Conservation (phyloP, 1,140 invertebrate genomes). For the Papilio dardanus region DNA sequence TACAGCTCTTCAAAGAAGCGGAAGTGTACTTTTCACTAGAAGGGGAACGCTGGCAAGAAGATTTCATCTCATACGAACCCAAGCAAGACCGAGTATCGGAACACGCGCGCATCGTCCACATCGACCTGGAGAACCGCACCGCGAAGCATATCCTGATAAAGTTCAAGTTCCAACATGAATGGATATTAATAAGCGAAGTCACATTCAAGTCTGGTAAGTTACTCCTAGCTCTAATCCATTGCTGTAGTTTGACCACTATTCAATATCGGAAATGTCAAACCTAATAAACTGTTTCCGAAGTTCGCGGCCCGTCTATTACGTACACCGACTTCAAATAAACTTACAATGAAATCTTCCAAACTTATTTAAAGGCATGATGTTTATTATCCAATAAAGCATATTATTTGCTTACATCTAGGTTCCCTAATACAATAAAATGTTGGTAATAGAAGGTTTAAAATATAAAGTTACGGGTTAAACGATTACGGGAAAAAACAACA, state of each 20-base stretch:
- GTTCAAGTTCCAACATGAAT: conserved; percentile 91
- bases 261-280: neutral
- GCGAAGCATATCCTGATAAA: conserved; percentile 90
- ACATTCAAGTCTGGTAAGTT: conserved; percentile 90
- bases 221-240: conserved; percentile 20
- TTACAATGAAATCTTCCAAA: too few species aligned
- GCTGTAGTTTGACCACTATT: neutral
- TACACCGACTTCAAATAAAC: too few species aligned
- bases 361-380: too few species aligned
- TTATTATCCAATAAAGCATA: too few species aligned
- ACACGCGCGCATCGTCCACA: conserved; percentile 86
- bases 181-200: conserved; percentile 95
- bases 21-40: conserved; percentile 91
- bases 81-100: conserved; percentile 86
- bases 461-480: neutral
- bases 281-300: neutral
- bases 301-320: neutral
- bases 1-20: conserved; percentile 87
- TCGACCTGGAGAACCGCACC: conserved; percentile 89
- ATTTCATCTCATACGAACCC: conserved; percentile 78
- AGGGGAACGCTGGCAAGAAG: conserved; percentile 87
- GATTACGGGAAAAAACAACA: neutral
- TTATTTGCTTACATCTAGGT: too few species aligned
- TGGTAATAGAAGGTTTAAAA: too few species aligned
- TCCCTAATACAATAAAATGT: too few species aligned